Evolutionary conservation across 2,113 vertebrate species (phyloP), one percentile per base, ranked within the genome.

Genomic region (Ramphastos sulfuratus): DNA sequence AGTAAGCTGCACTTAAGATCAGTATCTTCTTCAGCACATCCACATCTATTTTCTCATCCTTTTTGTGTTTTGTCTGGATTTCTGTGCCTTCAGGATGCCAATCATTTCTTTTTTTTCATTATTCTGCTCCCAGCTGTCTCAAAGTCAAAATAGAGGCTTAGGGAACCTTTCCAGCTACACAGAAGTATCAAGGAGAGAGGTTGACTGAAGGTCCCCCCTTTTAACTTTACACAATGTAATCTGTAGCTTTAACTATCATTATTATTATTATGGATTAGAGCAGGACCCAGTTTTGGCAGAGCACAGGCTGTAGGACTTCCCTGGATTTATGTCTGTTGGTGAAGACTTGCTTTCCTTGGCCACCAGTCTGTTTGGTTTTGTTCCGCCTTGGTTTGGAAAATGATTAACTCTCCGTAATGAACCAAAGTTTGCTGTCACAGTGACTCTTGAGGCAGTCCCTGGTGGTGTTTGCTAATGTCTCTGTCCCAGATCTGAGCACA

Each of bases 301-400:
- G 87, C 37, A 37, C 25, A 27, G 67, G 23, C 80, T 82, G 37
- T 63, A 61, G 67, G 54, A 54, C 60, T 85, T 88, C 75, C 61
- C 67, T 82, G 67, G n/a, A 72, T 88, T 85, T 84, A 33, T 58
- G 80, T 78, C 66, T 94, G 23, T 75, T 63, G 15, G 2, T 44
- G 71, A 87, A 21, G 37, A 30, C 66, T 72, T 87, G 86, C 79
- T 94, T 94, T 94, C 33, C 70, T 85, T 78, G 79, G 89, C 83
- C 75, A 9, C 61, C 35, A 42, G n/a, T 39, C 21, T 82, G 80
- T 69, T 69, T 90, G 31, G 60, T 61, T 92, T 72, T 87, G 59
- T 50, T 73, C 74, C 30, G 28, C 46, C 71, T 37, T 87, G 74
- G 1, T 65, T 92, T 61, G 56, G 86, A 80, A 50, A 76, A 92